Evolutionary conservation across 2,797 vertebrate species (phyloP), one percentile per base, ranked within the genome.

Genomic region (Sebastolobus altivelis): DNA sequence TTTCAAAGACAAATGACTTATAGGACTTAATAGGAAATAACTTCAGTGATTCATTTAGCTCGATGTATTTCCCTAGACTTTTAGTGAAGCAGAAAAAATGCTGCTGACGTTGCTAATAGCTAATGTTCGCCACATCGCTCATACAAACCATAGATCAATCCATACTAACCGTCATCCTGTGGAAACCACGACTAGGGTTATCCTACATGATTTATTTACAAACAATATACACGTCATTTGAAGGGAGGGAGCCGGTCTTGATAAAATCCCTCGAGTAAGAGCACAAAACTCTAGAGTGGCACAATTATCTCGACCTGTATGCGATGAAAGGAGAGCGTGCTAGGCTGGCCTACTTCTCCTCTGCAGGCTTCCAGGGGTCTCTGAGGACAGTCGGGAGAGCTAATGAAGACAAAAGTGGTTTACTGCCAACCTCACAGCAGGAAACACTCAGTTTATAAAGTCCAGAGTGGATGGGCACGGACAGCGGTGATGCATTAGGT

Each of bases 271-370:
- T 77, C 18, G 40, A 58, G 29, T 46, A 43, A 27, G 25, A 77
- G 75, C 14, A 12, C 4, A 56, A 61, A 72, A 72, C 52, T 60
- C 52, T 43, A n/a, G 8, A 84, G 70, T 71, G 70, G 40, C 76
- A 85, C 63, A 79, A 68, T 84, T 81, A 78, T 63, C 65, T 84
- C 60, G 56, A 75, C 73, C 76, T 80, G 80, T 77, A 67, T 58
- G 61, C 80, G 73, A 89, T 77, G 60, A 84, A 83, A 90, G 33
- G 55, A 75, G 62, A 76, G 80, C 14, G 5, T 6, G 82, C n/a
- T 7, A 55, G 31, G 59, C 75, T 82, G 90, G 49, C 92, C 91
- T 91, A 92, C 59, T 91, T 93, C 78, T 82, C 63, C 54, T 49
- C 46, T 82, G 1, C 46, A 71, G 77, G 65, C 73, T 71, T 82